Percentiles rank a stretch among this genome's conserved stretches.
These are phyloP conservation scores for Drosophila asahinai DNA, from an alignment of 1,140 invertebrate species.

Conservation along the genomic window DNA sequence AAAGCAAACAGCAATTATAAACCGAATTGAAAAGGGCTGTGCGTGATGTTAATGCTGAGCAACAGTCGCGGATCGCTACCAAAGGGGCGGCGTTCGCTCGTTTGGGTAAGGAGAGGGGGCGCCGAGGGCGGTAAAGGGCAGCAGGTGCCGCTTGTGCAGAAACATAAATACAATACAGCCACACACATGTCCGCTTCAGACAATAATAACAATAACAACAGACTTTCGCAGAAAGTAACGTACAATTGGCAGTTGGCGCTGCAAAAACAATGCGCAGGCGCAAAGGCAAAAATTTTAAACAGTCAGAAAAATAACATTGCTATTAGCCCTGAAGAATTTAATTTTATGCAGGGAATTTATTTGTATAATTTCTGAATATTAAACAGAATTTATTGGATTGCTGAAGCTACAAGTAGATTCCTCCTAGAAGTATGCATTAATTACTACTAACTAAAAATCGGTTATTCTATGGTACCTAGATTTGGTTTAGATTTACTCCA, in stretches of 20 bases:
- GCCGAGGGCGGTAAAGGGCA: slow-evolving; percentile 13
- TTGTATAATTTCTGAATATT: background rate
- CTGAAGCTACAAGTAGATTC: no score
- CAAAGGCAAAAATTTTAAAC: slow-evolving; percentile 12
- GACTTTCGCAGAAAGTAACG: slow-evolving; percentile 58
- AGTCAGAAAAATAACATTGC: background rate
- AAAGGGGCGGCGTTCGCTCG: background rate
- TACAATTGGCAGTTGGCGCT: slow-evolving; percentile 62
- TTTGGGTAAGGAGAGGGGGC: background rate
- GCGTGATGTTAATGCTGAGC: slow-evolving; percentile 75
- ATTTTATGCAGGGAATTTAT: background rate
- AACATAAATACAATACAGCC: slow-evolving; percentile 24
- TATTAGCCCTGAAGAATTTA: background rate
- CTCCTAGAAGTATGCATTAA: background rate
- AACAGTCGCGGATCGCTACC: slow-evolving; percentile 27
- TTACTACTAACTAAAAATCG: background rate
- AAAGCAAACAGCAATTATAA: slow-evolving; percentile 71
- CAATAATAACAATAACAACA: slow-evolving; percentile 45
- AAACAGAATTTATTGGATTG: no score
- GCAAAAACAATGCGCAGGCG: slow-evolving; percentile 41
- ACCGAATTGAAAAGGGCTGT: slow-evolving; percentile 76
- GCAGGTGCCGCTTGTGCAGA: slow-evolving; percentile 57
- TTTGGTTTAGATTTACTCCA: no score
- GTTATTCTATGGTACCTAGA: background rate
- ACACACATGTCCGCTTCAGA: slow-evolving; percentile 23